Evolutionary conservation across 37 sponge, comb jelly and placozoan species (phyloP), one percentile per base, ranked within the genome.

Genomic region (Oscarella lobularis): DNA sequence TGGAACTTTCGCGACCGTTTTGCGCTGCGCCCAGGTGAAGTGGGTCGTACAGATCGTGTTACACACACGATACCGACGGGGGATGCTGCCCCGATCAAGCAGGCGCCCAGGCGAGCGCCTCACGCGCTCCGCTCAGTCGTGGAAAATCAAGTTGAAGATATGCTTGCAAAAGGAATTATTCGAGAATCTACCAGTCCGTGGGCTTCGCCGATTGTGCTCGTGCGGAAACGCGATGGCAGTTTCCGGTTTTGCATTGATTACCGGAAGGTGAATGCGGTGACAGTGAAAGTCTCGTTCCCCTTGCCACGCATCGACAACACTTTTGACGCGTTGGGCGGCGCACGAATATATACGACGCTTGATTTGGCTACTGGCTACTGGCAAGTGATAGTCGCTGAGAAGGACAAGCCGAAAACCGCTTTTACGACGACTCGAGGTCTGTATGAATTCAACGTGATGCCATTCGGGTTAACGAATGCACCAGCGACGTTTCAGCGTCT

Each of bases 191-290:
- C 30, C 33, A 85, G 85, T 39, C 85, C 83, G 2, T 85, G 80
- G 83, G 81, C 81, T 1, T 66, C 74, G 9, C 79, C 80, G 1
- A 78, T 86, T n/a, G 84, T 83, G 2, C 66, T 83, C 31, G 83
- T 82, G 3, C 79, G 67, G 27, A 80, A 87, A 74, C 80, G 66
- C 54, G 81, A 87, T 78, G 84, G 84, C 3, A 67, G 68, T 2
- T 36, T 35, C 33, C 27, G 85, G 31, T 77, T 88, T 38, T 88
- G 89, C 38, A 69, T 88, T 3, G 84, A 88, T 67, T 81, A 88
- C 38, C 40, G 84, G 39, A 31, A 72, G 1, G 27, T 88, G 6
- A 88, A 88, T 78, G 78, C 73, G 9, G 35, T 81, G 37, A 84
- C 84, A 9, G 39, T 34, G 31, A 77, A 80, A 31, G 89, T 81